These are phyloP conservation scores for Notechis scutatus DNA, from an alignment of 2,113 vertebrate species.

Conservation along the genomic window DNA sequence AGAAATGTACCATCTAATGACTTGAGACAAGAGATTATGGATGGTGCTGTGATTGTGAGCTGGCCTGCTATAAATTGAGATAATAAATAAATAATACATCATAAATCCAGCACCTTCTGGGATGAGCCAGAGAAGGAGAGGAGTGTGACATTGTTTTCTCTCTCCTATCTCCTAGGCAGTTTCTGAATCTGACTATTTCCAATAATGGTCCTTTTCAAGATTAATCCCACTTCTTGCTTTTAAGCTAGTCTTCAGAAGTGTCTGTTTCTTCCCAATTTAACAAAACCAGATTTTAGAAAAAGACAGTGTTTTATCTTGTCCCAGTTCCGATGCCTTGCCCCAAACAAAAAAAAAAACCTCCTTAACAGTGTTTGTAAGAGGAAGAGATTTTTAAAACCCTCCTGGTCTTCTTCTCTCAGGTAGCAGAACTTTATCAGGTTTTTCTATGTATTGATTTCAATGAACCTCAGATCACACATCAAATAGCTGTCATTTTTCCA, in stretches of 20 bases:
- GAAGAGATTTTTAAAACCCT: background rate
- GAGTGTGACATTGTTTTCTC: background rate
- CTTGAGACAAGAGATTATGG: background rate
- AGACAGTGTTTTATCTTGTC: background rate
- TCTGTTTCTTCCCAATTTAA: background rate
- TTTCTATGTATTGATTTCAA: background rate
- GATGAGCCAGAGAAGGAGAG: background rate
- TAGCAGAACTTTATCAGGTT: background rate
- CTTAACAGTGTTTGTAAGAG: background rate
- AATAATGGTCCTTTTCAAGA: background rate
- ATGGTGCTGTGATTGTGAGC: background rate
- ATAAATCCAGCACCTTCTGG: background rate
- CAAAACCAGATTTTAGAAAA: background rate
- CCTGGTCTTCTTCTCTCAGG: background rate
- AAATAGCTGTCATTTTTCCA: background rate
- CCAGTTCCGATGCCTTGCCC: background rate
- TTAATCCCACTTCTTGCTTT: background rate
- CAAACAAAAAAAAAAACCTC: background rate
- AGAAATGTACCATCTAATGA: background rate
- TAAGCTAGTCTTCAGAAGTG: background rate
- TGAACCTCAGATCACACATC: background rate
- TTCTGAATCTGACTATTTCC: background rate
- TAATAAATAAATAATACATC: background rate
- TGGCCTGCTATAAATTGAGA: background rate
- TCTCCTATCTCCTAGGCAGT: background rate